phyloP scores from a whole-genome alignment of 2,797 vertebrate genomes.

The Chrysocyon brachyurus region DNA sequence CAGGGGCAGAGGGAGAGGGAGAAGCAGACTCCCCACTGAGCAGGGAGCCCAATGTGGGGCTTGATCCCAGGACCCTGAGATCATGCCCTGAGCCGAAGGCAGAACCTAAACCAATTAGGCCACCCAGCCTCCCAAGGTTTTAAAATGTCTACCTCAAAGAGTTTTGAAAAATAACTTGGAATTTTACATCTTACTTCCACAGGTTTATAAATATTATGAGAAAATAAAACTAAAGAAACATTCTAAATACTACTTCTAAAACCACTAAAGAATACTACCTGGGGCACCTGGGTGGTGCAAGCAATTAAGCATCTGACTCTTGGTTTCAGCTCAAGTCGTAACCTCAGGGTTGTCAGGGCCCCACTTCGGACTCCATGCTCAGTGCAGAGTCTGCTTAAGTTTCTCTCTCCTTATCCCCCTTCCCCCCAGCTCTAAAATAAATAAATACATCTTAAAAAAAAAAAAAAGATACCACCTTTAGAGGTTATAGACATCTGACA shows the following conservation, averaged over 20 bases:
- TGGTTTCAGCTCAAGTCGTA: background rate
- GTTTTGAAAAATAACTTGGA: background rate
- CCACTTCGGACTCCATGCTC: background rate
- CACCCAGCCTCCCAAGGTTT: background rate
- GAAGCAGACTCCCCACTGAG: too few relatives aligned
- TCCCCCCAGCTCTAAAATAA: background rate
- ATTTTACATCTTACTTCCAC: conserved; percentile 47
- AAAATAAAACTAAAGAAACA: conserved; percentile 35
- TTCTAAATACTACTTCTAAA: conserved; percentile 41
- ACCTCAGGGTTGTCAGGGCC: background rate
- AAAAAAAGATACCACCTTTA: conserved; percentile 4
- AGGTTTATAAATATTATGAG: background rate
- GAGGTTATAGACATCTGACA: background rate
- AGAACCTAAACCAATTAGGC: too few relatives aligned
- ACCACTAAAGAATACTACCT: conserved; percentile 17
- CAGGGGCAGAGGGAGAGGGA: too few relatives aligned
- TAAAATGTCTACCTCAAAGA: background rate
- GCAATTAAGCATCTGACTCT: background rate
- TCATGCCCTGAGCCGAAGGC: too few relatives aligned
- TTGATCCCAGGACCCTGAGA: too few relatives aligned
- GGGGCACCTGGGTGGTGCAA: too few relatives aligned
- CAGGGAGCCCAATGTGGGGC: too few relatives aligned
- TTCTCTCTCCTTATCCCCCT: background rate
- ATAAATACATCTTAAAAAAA: background rate
- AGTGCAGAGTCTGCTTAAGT: background rate